phyloP scores from a whole-genome alignment of 2,797 vertebrate genomes.

The Microctenopoma stevenorrisi region DNA sequence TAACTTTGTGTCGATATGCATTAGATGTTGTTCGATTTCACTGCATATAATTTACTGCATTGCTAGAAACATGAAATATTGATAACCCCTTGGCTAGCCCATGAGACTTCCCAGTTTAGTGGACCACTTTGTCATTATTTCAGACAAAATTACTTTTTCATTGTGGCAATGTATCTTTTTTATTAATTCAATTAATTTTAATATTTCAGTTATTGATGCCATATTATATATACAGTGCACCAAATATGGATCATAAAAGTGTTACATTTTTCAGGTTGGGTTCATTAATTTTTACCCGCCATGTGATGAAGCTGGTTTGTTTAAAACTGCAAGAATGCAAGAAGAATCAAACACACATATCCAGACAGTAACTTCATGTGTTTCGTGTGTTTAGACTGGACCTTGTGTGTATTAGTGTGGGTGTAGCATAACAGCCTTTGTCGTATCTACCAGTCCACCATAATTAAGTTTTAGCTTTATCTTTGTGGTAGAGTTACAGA shows the following conservation, averaged over 20 bases:
- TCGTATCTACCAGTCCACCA: not conserved
- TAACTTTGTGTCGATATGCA: slow-evolving; percentile 53
- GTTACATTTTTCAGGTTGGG: not conserved
- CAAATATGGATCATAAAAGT: not conserved
- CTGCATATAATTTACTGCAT: slow-evolving; percentile 58
- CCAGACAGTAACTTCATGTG: not conserved
- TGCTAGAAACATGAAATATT: slow-evolving; percentile 73
- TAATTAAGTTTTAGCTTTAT: slow-evolving; percentile 8
- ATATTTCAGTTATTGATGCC: slow-evolving; percentile 27
- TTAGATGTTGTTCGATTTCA: slow-evolving; percentile 56
- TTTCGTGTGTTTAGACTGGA: not conserved
- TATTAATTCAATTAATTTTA: slow-evolving; percentile 39
- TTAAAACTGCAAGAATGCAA: not conserved
- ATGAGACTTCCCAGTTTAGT: slow-evolving; percentile 19
- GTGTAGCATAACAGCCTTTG: not conserved
- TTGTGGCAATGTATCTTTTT: slow-evolving; percentile 31
- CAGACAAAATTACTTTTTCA: slow-evolving; percentile 41
- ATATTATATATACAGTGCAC: not conserved
- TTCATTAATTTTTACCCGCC: slow-evolving; percentile 1
- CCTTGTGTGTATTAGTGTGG: not conserved
- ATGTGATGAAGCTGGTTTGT: not conserved
- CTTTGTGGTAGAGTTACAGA: slow-evolving; percentile 1
- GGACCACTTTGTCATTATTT: slow-evolving; percentile 38
- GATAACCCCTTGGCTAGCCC: slow-evolving; percentile 30
- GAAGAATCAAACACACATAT: no score